A percentile compares a stretch with the other conserved stretches of the same genome.
Evolutionary conservation across 1,140 invertebrate genomes (phyloP).

Genomic region (Pseudomyrmex dendroicus): DNA sequence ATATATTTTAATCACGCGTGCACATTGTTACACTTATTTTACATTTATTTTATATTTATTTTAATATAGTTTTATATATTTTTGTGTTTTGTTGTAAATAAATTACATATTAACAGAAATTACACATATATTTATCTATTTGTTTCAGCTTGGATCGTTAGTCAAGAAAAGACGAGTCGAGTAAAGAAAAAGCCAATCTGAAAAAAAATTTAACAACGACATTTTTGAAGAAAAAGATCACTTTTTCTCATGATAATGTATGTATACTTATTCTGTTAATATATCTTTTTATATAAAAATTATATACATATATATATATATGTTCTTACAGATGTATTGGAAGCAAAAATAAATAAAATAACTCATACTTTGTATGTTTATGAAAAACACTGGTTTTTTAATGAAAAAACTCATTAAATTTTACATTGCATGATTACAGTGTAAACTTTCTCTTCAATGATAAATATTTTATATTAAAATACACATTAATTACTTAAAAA

Average conservation of each 20-base stretch:
- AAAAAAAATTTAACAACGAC: neutral
- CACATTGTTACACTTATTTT: neutral
- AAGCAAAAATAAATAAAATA: neutral
- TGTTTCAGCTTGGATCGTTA: constrained; percentile 88
- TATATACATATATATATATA: neutral
- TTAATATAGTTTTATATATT: neutral
- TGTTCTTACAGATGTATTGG: neutral
- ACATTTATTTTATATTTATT: neutral
- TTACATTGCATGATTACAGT: too few species aligned
- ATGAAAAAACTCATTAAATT: too few species aligned
- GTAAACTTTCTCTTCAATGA: neutral
- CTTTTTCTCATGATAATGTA: too few species aligned
- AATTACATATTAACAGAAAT: too few species aligned
- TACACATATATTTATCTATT: constrained; percentile 27
- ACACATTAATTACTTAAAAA: too few species aligned
- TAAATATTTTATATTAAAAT: constrained; percentile 6
- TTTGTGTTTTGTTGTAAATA: too few species aligned
- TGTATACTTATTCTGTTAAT: neutral
- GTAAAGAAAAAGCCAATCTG: constrained; percentile 67
- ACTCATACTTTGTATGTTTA: neutral
- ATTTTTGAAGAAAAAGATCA: neutral
- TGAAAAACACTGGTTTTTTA: constrained; percentile 1
- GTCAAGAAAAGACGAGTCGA: constrained; percentile 90
- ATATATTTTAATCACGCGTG: neutral
- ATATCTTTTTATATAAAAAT: neutral